Evolutionary conservation across 2,113 vertebrate genomes (phyloP).

Genomic region (Myiopsitta monachus): DNA sequence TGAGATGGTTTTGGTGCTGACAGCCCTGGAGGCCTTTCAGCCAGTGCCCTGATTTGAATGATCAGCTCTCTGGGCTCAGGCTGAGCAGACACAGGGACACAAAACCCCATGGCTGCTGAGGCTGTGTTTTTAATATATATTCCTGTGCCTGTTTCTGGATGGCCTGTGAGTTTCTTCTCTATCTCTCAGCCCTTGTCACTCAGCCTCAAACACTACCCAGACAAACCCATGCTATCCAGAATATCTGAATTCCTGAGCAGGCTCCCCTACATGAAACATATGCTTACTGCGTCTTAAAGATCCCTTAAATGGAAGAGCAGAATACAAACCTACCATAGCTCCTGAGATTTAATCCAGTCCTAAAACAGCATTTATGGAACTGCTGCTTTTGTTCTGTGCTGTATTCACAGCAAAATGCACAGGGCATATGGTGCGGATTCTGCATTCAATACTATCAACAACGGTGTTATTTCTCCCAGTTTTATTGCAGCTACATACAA

Average conservation of each 20-base stretch:
- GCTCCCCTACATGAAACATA: background rate
- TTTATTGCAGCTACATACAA: conserved; percentile 9
- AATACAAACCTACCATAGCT: background rate
- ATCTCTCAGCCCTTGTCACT: background rate
- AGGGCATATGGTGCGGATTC: background rate
- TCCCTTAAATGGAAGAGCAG: conserved; percentile 46
- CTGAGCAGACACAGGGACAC: background rate
- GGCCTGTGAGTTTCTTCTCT: background rate
- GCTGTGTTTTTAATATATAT: background rate
- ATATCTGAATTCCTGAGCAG: conserved; percentile 20
- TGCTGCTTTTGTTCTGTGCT: background rate
- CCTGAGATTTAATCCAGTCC: background rate
- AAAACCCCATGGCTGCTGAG: background rate
- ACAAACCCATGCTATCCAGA: background rate
- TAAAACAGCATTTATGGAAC: background rate
- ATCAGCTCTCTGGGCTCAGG: background rate
- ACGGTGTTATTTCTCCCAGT: background rate
- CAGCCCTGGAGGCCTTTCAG: background rate
- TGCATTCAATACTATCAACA: background rate
- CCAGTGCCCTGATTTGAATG: background rate
- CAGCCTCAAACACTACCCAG: background rate
- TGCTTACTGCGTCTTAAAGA: background rate
- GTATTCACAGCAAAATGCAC: background rate
- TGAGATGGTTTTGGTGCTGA: background rate
- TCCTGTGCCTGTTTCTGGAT: background rate